Conservation (phyloP, 2,888 invertebrate species). For the Euplagia quadripunctaria region DNA sequence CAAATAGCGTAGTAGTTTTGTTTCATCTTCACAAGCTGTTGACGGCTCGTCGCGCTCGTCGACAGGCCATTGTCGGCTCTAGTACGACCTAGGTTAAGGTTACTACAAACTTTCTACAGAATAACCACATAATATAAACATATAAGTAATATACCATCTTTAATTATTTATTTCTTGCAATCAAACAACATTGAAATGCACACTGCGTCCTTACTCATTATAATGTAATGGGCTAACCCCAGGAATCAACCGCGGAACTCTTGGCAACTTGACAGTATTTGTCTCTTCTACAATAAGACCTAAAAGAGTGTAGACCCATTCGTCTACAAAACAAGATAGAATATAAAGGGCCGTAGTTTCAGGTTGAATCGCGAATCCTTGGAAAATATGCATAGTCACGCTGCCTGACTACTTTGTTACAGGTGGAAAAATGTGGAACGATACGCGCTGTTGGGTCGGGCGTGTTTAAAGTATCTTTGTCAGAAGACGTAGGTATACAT, state of each 20-base stretch:
- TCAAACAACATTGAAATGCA: conserved; percentile 15
- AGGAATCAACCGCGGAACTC: conserved; percentile 39
- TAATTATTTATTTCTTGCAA: not conserved
- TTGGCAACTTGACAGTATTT: conserved; percentile 43
- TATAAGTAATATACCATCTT: not conserved
- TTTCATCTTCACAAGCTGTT: conserved; percentile 29
- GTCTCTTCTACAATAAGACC: conserved; percentile 8
- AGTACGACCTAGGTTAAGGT: conserved; percentile 24
- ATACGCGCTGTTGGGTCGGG: conserved; percentile 24
- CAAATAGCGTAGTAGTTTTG: conserved; percentile 46
- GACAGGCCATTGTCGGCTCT: conserved; percentile 30
- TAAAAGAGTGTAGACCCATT: not conserved
- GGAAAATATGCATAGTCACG: conserved; percentile 28
- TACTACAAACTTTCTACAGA: conserved; percentile 3
- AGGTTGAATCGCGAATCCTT: conserved; percentile 14
- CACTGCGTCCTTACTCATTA: conserved; percentile 20
- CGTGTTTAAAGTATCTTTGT: conserved; percentile 13
- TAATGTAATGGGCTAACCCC: conserved; percentile 33
- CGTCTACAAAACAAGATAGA: conserved; percentile 21
- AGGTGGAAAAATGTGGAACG: conserved; percentile 27
- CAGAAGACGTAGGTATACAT: conserved; percentile 6
- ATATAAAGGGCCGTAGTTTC: conserved; percentile 29
- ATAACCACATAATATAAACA: not conserved
- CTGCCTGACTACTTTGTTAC: conserved; percentile 32
- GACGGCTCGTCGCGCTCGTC: conserved; percentile 16